phyloP scores from a whole-genome alignment of 2,113 vertebrate species.

The rabbit (Oryctolagus cuniculus) region mOryCun1.1 NC_091442.1:47557001-47557500 shows the following conservation, averaged over 20 bases:
- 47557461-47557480: no score
- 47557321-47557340: neutral
- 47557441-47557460: no score
- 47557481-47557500: no score
- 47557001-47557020: no score
- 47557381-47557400: neutral
- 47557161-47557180: neutral
- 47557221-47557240: neutral
- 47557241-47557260: neutral
- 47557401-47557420: neutral
- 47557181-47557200: no score
- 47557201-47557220: neutral
- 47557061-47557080: no score
- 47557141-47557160: neutral
- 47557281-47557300: no score
- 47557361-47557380: neutral
- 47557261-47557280: neutral
- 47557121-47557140: no score
- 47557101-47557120: no score
- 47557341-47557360: neutral
- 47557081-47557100: no score
- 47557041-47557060: no score
- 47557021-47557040: no score
- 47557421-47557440: neutral
- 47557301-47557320: neutral